phyloP scores from a whole-genome alignment of 92 coral and sea anemone genomes.

The Actinostola sp. region DNA sequence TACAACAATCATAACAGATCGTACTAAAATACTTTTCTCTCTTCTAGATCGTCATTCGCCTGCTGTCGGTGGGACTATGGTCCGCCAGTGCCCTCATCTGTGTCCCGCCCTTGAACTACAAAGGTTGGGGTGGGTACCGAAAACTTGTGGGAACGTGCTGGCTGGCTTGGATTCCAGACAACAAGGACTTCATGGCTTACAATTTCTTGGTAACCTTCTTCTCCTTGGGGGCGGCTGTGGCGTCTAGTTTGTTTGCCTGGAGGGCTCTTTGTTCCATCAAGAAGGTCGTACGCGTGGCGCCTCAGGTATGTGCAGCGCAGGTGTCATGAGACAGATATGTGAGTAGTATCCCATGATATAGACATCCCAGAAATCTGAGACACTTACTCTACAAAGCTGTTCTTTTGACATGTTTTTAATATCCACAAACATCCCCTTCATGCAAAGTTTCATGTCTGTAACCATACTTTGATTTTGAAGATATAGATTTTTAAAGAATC shows the following conservation, averaged over 20 bases:
- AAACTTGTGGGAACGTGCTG: constrained; percentile 40
- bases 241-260: not conserved
- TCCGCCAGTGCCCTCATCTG: constrained; percentile 16
- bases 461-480: no score
- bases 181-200: constrained; percentile 14
- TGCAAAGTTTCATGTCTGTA: no score
- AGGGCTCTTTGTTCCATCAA: not conserved
- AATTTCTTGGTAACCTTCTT: constrained; percentile 16
- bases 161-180: constrained; percentile 38
- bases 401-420: no score
- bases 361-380: no score
- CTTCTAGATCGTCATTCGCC: constrained; percentile 9
- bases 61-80: constrained; percentile 22
- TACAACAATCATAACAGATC: no score
- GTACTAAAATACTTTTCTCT: not conserved
- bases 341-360: no score
- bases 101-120: constrained; percentile 36
- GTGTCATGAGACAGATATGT: no score
- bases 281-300: no score
- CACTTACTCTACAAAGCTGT: no score
- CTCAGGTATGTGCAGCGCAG: no score
- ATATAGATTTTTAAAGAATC: no score
- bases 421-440: no score
- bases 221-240: constrained; percentile 21
- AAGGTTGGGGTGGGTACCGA: constrained; percentile 23